phyloP scores from a whole-genome alignment of 2,797 vertebrate genomes.

The Astyanax mexicanus region DNA sequence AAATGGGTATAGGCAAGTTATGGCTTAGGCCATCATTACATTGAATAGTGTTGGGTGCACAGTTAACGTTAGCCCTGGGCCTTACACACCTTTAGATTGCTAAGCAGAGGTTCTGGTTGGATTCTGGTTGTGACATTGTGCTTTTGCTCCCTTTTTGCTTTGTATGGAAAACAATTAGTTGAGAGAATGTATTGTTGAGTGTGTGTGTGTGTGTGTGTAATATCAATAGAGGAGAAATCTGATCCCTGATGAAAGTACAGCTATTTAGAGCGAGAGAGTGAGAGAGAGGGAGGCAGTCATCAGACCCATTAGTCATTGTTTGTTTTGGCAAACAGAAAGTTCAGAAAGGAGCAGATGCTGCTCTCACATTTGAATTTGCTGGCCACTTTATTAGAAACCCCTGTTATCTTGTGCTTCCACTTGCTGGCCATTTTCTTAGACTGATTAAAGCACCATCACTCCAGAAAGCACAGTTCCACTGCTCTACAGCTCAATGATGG shows the following conservation, averaged over 20 bases:
- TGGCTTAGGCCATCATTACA: no score
- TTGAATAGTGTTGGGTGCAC: no score
- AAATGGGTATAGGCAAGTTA: no score
- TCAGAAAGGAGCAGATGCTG: background rate
- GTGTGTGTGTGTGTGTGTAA: conserved; percentile 16
- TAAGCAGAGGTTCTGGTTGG: background rate
- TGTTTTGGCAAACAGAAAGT: background rate
- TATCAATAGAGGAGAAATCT: conserved; percentile 45
- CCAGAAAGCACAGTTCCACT: no score
- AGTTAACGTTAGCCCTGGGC: background rate
- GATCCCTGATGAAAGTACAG: conserved; percentile 44
- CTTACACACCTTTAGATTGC: background rate
- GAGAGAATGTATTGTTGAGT: background rate
- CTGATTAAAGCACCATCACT: no score
- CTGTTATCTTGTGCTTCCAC: no score
- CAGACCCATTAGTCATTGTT: conserved; percentile 3
- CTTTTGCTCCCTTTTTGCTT: background rate
- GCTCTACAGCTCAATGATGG: no score
- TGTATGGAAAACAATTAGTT: background rate
- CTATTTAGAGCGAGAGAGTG: conserved; percentile 44
- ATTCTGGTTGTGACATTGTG: background rate
- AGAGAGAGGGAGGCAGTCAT: conserved; percentile 10
- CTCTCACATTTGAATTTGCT: background rate
- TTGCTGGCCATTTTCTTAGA: no score
- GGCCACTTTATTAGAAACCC: no score